A percentile compares a stretch with the other conserved stretches of the same genome.
Evolutionary conservation across 2,888 invertebrate genomes (phyloP).

Genomic region (Eupithecia exiguata): DNA sequence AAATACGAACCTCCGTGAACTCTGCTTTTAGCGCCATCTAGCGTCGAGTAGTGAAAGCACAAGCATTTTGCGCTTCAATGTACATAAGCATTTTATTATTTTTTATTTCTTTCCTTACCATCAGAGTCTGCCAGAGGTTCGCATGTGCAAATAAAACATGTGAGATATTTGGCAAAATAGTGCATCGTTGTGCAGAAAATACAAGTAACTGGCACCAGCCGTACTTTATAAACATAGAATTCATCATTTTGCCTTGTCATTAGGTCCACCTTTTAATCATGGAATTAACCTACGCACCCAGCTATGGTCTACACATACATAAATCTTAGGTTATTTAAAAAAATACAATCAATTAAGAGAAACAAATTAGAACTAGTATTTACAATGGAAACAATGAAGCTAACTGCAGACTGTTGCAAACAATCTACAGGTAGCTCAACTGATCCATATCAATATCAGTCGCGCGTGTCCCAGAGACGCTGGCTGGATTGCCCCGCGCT

Average conservation of each 20-base stretch:
- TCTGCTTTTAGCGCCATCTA: conserved; percentile 67
- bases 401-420: no score
- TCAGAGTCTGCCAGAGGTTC: conserved; percentile 75
- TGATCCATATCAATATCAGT: no score
- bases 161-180: conserved; percentile 46
- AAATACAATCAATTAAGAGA: no score
- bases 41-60: conserved; percentile 53
- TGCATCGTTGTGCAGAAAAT: conserved; percentile 7
- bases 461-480: no score
- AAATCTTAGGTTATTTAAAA: neutral
- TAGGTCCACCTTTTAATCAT: neutral
- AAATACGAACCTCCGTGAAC: conserved; percentile 47
- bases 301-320: neutral
- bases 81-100: conserved; percentile 42
- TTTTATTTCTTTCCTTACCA: conserved; percentile 67
- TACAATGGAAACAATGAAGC: no score
- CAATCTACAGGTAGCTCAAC: no score
- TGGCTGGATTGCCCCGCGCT: no score
- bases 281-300: neutral
- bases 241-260: neutral
- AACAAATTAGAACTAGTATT: no score
- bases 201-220: neutral
- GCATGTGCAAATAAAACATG: conserved; percentile 79
- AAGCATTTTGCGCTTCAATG: conserved; percentile 54
- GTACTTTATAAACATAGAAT: neutral